These are phyloP conservation scores for Sterna hirundo DNA, from an alignment of 2,113 vertebrate genomes.

Conservation along the genomic window DNA sequence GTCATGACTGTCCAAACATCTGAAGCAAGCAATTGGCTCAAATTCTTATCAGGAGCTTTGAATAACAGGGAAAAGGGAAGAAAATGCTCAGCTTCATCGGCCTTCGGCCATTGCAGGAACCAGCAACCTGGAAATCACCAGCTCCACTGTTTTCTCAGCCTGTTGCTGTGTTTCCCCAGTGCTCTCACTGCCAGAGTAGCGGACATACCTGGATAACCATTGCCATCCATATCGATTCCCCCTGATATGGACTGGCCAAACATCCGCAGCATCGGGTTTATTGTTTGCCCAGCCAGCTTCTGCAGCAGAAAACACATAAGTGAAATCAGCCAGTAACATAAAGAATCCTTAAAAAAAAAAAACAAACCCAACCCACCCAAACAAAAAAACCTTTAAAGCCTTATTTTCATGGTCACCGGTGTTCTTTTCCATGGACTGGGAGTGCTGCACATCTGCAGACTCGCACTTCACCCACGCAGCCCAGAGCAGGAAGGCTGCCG, in stretches of 20 bases:
- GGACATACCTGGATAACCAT: conserved; percentile 89
- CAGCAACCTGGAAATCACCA: neutral
- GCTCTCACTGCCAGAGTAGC: neutral
- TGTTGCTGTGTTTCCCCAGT: neutral
- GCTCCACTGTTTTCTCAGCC: neutral
- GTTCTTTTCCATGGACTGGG: neutral
- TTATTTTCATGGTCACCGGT: neutral
- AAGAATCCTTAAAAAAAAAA: neutral
- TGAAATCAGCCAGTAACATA: neutral
- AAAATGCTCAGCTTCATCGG: neutral
- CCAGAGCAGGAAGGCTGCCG: neutral
- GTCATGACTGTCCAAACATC: neutral
- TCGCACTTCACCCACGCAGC: neutral
- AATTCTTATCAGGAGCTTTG: neutral
- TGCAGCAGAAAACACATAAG: conserved; percentile 68
- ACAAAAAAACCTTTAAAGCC: neutral
- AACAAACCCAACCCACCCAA: neutral
- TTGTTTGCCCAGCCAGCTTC: conserved; percentile 86
- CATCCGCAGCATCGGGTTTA: conserved; percentile 88
- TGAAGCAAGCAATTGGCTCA: neutral
- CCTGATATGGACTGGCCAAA: conserved; percentile 98
- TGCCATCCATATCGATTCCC: conserved; percentile 95
- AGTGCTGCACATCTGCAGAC: neutral
- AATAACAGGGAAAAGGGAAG: neutral
- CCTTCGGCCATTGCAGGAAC: neutral